Percentiles rank a stretch among this genome's conserved stretches.
Conservation (phyloP, 92 coral and sea anemone genomes). For the Blastomussa wellsi region DNA sequence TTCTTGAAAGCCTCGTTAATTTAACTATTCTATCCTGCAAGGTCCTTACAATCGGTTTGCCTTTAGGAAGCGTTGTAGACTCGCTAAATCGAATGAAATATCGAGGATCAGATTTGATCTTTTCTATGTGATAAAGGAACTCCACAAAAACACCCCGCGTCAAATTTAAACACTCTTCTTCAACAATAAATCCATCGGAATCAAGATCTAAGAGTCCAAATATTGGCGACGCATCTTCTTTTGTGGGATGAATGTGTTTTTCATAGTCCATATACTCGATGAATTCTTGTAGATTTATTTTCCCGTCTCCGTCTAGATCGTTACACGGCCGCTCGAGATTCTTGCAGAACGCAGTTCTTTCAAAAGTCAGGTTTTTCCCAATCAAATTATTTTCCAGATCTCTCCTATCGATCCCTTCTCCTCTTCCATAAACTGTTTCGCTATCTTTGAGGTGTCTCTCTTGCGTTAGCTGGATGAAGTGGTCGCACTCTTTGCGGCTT, state of each 20-base stretch:
- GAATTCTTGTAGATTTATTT: slow-evolving; percentile 31
- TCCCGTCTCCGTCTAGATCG: slow-evolving; percentile 13
- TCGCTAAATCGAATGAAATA: slow-evolving; percentile 49
- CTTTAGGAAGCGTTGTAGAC: slow-evolving; percentile 18
- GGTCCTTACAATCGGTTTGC: slow-evolving; percentile 10
- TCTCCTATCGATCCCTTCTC: slow-evolving; percentile 6
- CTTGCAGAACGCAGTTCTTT: slow-evolving; percentile 2
- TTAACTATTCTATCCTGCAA: slow-evolving; percentile 46
- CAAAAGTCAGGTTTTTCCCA: slow-evolving; percentile 2
- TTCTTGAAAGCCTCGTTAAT: slow-evolving; percentile 56
- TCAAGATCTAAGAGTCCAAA: slow-evolving; percentile 37
- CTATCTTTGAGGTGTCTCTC: slow-evolving; percentile 29
- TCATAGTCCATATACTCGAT: slow-evolving; percentile 27
- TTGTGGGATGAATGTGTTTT: slow-evolving; percentile 35
- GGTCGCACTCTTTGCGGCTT: slow-evolving; percentile 37
- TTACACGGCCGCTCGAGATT: neutral
- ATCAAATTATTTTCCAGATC: slow-evolving; percentile 12
- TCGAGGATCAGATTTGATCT: slow-evolving; percentile 35
- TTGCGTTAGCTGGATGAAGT: slow-evolving; percentile 32
- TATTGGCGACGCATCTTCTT: slow-evolving; percentile 35
- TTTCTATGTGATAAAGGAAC: slow-evolving; percentile 29
- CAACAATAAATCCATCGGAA: slow-evolving; percentile 16
- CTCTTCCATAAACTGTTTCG: slow-evolving; percentile 37
- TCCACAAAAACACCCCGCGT: slow-evolving; percentile 5
- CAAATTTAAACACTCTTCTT: slow-evolving; percentile 28